Base-by-base conservation (phyloP, 2,113 vertebrate genomes). In the Eolophus roseicapilla region DNA sequence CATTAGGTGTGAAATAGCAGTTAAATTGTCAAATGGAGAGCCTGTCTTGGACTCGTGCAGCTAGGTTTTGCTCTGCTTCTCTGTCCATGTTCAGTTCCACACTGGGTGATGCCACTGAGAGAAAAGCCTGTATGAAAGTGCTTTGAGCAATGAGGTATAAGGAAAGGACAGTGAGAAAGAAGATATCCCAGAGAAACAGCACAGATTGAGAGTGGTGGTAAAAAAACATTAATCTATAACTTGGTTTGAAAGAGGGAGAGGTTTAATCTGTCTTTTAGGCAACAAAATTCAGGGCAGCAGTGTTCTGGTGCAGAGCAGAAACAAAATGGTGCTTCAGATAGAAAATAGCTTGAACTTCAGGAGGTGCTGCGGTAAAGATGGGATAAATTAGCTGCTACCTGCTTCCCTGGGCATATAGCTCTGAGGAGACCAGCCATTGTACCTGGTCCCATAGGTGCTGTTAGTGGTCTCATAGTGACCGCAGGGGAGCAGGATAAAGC, bases 21-120 rank as follows among this genome's bases (percentile, higher is more conserved):
- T 14, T 62, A 68, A 70, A 81, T 23, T 33, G 19, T 62, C 10
- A 60, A 35, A 53, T 28, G 21, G 17, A 73, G 7, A 9, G 14
- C 46, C 78, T 89, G 13, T 5, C 65, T 78, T 88, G 43, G 31
- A 16, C 8, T 60, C 1, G 1, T 5, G 19, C 35, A 77, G 18
- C 6, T 27, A 8, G 5, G 10, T 31, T 82, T 82, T 71, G 6
- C 13, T 43, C 46, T 71, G 46, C 4, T 43, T 77, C 29, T 64
- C 27, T 81, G 33, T 2, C 46, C 3, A 1, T 21, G 6, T 23
- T 47, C 33, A 4, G 13, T 44, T 68, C 35, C 11, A 7, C 0
- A 7, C 2, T 31, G 50, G 25, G 35, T 68, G n/a, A 18, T 7
- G 16, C 13, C 39, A 49, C 13, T 21, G 68, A 52, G 62, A 71